Evolutionary conservation across 2,113 vertebrate genomes (phyloP).

Genomic region (Rhea pennata): DNA sequence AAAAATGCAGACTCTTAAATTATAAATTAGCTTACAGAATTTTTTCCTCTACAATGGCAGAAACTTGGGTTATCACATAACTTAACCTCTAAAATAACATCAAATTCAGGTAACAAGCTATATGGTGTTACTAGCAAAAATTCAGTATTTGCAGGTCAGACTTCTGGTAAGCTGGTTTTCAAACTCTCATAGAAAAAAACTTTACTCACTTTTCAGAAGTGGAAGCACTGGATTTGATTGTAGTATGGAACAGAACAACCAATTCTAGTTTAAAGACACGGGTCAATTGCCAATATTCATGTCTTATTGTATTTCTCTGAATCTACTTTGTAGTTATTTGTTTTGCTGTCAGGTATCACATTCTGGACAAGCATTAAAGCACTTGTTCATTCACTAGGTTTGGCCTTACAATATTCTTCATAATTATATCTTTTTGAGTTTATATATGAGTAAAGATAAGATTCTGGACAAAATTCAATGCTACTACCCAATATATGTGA

Average conservation of each 20-base stretch:
- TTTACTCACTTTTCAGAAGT: not conserved
- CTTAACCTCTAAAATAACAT: not conserved
- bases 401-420: not conserved
- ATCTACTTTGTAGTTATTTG: not conserved
- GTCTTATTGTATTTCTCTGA: not conserved
- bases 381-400: not conserved
- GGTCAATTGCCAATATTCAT: not conserved
- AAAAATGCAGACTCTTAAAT: not conserved
- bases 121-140: not conserved
- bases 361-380: not conserved
- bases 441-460: not conserved
- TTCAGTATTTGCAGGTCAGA: not conserved
- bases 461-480: not conserved
- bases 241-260: not conserved
- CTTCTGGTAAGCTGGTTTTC: not conserved
- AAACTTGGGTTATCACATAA: not conserved
- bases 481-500: accelerated
- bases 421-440: not conserved
- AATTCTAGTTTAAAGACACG: not conserved
- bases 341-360: not conserved
- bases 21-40: not conserved
- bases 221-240: not conserved
- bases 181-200: not conserved
- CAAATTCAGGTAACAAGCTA: not conserved
- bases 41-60: not conserved